Percentiles rank a stretch among this genome's conserved stretches.
phyloP scores from a whole-genome alignment of 2,113 vertebrate genomes.

The Nannobrachium achirus region DNA sequence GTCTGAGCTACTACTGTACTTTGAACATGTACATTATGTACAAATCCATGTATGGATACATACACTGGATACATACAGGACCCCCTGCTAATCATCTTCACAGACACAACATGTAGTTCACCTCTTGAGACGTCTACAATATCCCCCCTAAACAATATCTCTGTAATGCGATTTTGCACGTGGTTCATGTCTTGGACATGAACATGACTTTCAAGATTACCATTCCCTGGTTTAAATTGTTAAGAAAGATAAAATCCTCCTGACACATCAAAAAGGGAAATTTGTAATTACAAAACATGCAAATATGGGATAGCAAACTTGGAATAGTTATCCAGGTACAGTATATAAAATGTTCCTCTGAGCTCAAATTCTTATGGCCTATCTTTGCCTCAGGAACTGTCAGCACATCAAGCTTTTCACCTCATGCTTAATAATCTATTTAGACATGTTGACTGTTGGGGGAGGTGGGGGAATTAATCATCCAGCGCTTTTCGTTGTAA shows the following conservation, averaged over 20 bases:
- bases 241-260: conserved; percentile 37
- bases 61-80: background rate
- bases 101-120: conserved; percentile 60
- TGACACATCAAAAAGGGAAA: conserved; percentile 51
- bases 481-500: conserved; percentile 32
- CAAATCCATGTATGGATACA: background rate
- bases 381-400: conserved; percentile 67
- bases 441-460: conserved; percentile 37
- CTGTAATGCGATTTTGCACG: conserved; percentile 73
- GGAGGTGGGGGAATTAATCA: conserved; percentile 57
- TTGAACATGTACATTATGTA: too few relatives aligned
- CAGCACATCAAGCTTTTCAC: conserved; percentile 62
- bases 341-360: conserved; percentile 63
- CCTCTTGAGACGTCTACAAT: conserved; percentile 39
- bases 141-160: conserved; percentile 65
- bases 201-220: conserved; percentile 72
- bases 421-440: conserved; percentile 53
- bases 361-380: conserved; percentile 67
- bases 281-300: conserved; percentile 71
- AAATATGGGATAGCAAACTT: conserved; percentile 68
- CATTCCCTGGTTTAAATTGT: conserved; percentile 65
- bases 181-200: conserved; percentile 49
- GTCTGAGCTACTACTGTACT: background rate
- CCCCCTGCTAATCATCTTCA: conserved; percentile 36
- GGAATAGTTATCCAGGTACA: conserved; percentile 69